Evolutionary conservation across 2,797 vertebrate species (phyloP).

Genomic region (Allobates femoralis): DNA sequence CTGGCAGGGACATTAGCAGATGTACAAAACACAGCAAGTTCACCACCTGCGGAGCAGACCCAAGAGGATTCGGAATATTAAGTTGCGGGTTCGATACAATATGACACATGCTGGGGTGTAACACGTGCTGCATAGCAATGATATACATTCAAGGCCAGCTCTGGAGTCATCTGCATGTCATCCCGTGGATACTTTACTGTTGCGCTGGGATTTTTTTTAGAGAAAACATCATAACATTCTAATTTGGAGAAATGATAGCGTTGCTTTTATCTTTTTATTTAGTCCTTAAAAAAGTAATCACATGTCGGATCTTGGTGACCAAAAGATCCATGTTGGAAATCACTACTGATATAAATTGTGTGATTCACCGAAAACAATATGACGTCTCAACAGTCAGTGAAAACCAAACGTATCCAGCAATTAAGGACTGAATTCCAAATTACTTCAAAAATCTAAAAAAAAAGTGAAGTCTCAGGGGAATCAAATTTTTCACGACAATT

Average conservation of each 20-base stretch:
- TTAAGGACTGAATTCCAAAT: too few relatives aligned
- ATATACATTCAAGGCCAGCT: background rate
- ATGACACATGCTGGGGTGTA: constrained; percentile 38
- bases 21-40: constrained; percentile 36
- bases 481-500: too few relatives aligned
- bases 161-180: background rate
- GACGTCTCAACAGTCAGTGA: too few relatives aligned
- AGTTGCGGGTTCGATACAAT: constrained; percentile 39
- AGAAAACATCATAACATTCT: background rate
- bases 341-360: too few relatives aligned
- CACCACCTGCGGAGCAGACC: constrained; percentile 38
- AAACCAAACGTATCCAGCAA: too few relatives aligned
- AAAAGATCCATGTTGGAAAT: too few relatives aligned
- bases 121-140: constrained; percentile 27
- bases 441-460: too few relatives aligned
- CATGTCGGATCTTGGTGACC: too few relatives aligned
- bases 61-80: constrained; percentile 45
- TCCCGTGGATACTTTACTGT: background rate
- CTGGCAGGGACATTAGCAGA: constrained; percentile 36
- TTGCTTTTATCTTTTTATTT: background rate
- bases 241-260: background rate
- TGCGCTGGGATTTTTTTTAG: background rate
- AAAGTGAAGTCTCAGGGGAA: too few relatives aligned
- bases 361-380: too few relatives aligned
- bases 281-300: too few relatives aligned